phyloP scores from a whole-genome alignment of 2,113 vertebrate genomes.

The Casuarius casuarius region DNA sequence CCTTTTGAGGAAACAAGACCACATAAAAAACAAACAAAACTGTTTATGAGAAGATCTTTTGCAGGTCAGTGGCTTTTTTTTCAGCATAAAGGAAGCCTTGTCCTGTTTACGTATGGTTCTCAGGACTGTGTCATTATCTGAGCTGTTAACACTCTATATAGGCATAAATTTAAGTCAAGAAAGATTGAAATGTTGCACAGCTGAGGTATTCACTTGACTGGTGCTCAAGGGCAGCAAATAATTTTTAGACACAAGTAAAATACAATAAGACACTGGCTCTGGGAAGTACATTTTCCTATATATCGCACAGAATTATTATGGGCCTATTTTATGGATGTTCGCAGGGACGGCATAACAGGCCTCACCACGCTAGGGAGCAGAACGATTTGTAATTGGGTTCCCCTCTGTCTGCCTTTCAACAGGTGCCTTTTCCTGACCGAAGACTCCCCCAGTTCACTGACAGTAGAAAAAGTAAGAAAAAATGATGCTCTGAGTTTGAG shows the following conservation, averaged over 20 bases:
- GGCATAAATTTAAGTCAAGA: background rate
- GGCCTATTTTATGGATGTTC: background rate
- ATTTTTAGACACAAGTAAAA: background rate
- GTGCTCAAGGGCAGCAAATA: background rate
- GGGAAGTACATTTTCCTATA: background rate
- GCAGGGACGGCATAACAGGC: background rate
- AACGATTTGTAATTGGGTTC: background rate
- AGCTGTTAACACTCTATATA: background rate
- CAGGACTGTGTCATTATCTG: background rate
- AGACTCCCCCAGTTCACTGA: background rate
- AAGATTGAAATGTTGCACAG: slow-evolving; percentile 1
- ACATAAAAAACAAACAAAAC: background rate
- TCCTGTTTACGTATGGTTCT: background rate
- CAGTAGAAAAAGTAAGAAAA: background rate
- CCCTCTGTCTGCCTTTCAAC: background rate
- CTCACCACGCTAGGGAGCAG: background rate
- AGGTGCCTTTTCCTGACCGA: background rate
- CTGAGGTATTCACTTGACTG: background rate
- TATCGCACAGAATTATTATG: background rate
- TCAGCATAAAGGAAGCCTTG: background rate
- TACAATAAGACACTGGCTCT: background rate
- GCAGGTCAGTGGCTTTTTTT: background rate
- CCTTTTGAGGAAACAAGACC: slow-evolving; percentile 11
- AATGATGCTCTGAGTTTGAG: background rate
- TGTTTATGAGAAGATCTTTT: slow-evolving; percentile 10